Base-by-base conservation (phyloP, 2,888 invertebrate genomes). In the Siphonodentalium dalli region DNA sequence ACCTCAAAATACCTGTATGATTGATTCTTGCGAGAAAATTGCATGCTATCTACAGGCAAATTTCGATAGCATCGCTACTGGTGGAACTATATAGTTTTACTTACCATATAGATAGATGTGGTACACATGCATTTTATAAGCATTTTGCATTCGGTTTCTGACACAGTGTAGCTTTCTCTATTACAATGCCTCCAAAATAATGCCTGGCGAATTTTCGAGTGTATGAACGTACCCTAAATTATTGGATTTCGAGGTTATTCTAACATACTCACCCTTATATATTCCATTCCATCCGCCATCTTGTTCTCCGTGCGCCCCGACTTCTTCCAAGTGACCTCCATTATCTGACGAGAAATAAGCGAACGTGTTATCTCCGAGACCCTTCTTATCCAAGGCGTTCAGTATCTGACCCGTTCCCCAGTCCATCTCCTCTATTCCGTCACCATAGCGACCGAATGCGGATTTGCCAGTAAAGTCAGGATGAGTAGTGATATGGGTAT, bases 401-500 rank as follows among this genome's bases (percentile, higher is more conserved):
- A 84, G 53, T 8, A 85, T 77, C 58, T 81, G 69, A 5, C 84
- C 85, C 6, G 84, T 82, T 1, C 83, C 83, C 82, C 83, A 83
- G 53, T 84, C 84, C 78, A 85, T 74, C 67, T 85, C 85, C 58
- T 83, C 80, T 27, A 85, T 74, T 41, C 82, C 82, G 62, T 85
- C 85, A 11, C 85, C 85, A 65, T 83, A 85, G 18, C 75, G 72
- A 18, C 84, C 84, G 69, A 82, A 73, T 26, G 60, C 63, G 21
- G 81, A 82, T 37, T 62, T 55, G 7, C 70, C 71, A 20, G 62
- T 55, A 63, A 83, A 84, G 39, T 83, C 82, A 72, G 87, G 85
- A 61, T 86, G 79, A 38, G 86, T 87, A 70, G 87, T 84, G 58
- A 89, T 84, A 51, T 87, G 87, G 52, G 87, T 87, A 81, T 89